Conservation (phyloP, 2,888 invertebrate species). For the Tetranychus truncatus region DNA sequence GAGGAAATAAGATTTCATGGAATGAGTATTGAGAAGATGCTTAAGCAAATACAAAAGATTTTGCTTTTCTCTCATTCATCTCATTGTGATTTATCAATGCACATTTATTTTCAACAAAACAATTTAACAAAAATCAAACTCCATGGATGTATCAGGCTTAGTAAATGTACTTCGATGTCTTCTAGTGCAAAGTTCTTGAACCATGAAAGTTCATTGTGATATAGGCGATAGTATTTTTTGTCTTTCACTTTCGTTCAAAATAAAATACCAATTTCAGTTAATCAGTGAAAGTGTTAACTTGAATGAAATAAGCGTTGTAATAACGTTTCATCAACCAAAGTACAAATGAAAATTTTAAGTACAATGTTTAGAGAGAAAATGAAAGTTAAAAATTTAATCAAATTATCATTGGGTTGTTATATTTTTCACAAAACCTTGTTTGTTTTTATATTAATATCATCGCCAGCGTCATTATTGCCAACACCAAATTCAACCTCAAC, state of each 20-base stretch:
- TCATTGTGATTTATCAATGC: neutral
- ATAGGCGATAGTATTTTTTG: too few species aligned
- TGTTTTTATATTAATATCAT: too few species aligned
- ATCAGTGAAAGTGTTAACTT: neutral
- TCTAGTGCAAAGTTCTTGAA: neutral
- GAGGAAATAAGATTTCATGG: neutral
- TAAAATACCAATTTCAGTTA: neutral
- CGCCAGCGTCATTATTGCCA: too few species aligned
- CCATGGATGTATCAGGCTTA: neutral
- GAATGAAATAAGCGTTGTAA: neutral
- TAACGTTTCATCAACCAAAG: neutral
- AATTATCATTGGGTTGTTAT: too few species aligned
- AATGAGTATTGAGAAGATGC: neutral
- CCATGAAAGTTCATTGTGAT: too few species aligned
- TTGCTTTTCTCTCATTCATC: neutral
- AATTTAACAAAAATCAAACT: neutral
- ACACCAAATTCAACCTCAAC: neutral
- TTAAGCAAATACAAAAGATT: neutral
- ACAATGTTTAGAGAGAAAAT: neutral
- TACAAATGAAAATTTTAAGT: neutral
- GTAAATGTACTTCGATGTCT: neutral
- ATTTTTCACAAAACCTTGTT: too few species aligned
- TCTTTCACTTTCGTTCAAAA: neutral
- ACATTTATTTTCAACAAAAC: neutral
- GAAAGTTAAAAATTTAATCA: too few species aligned